phyloP scores from a whole-genome alignment of 2,113 vertebrate genomes.

The Dunckerocampus dactyliophorus region DNA sequence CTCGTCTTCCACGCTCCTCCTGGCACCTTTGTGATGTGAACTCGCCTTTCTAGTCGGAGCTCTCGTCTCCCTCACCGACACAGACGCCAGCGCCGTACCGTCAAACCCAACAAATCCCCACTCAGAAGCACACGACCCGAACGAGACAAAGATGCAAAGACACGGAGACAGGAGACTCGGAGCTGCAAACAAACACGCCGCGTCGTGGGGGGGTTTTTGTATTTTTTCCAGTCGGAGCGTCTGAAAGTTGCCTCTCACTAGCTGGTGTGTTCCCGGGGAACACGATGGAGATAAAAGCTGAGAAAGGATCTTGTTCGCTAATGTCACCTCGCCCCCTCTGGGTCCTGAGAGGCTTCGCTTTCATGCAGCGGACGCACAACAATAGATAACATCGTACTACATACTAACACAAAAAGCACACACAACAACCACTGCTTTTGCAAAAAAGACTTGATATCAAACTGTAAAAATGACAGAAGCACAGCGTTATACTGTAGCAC shows the following conservation, averaged over 20 bases:
- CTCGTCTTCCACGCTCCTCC: slow-evolving; percentile 20
- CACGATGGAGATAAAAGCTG: slow-evolving; percentile 27
- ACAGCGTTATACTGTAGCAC: neutral
- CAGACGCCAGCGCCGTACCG: neutral
- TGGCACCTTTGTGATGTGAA: slow-evolving; percentile 52
- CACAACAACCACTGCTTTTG: slow-evolving; percentile 11
- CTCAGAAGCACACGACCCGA: slow-evolving; percentile 26
- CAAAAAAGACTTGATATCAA: neutral
- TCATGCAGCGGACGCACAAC: neutral
- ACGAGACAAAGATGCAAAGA: too few species aligned
- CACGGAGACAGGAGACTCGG: too few species aligned
- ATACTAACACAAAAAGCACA: slow-evolving; percentile 1
- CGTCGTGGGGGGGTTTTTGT: slow-evolving; percentile 17
- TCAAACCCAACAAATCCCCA: slow-evolving; percentile 54
- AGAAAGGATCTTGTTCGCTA: slow-evolving; percentile 36
- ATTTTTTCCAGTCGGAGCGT: slow-evolving; percentile 38
- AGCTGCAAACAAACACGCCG: neutral
- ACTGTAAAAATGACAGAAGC: slow-evolving; percentile 3
- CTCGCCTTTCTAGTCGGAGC: slow-evolving; percentile 47
- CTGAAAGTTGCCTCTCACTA: slow-evolving; percentile 37
- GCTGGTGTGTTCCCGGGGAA: slow-evolving; percentile 14
- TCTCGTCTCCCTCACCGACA: slow-evolving; percentile 45
- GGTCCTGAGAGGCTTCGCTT: slow-evolving; percentile 14
- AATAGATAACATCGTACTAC: slow-evolving; percentile 12
- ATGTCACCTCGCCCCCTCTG: slow-evolving; percentile 55